phyloP scores from a whole-genome alignment of 1,140 invertebrate species.

The Coptotermes formosanus region DNA sequence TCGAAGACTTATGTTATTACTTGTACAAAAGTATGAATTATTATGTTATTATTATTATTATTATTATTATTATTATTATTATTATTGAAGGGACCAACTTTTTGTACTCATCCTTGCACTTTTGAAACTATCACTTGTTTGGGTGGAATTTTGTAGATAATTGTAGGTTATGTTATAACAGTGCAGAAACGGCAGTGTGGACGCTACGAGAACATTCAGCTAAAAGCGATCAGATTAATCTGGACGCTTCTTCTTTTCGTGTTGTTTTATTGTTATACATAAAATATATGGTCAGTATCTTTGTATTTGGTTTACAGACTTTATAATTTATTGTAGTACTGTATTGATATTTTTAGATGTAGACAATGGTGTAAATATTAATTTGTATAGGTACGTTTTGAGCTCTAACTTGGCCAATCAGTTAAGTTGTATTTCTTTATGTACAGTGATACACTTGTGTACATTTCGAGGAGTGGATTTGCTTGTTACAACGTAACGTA shows the following conservation, averaged over 20 bases:
- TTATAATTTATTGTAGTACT: constrained; percentile 12
- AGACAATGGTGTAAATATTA: neutral
- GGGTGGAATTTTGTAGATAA: neutral
- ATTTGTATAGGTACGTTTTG: neutral
- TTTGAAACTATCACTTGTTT: no score
- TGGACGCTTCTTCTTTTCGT: neutral
- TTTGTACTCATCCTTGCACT: neutral
- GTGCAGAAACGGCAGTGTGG: neutral
- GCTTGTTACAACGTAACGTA: constrained; percentile 1
- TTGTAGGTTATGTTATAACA: neutral
- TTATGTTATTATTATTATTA: no score
- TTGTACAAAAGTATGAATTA: neutral
- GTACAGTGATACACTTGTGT: neutral
- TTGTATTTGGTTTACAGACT: constrained; percentile 13
- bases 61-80: neutral
- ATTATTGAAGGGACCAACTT: neutral
- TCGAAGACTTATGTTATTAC: neutral
- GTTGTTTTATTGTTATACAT: constrained; percentile 1
- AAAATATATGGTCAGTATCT: constrained; percentile 13
- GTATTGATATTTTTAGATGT: neutral
- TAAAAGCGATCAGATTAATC: neutral
- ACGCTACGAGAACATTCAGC: neutral
- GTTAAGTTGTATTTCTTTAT: neutral
- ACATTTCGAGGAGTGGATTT: neutral
- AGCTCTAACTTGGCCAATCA: neutral